These are phyloP conservation scores for Lucilia cuprina DNA, from an alignment of 1,140 invertebrate species.

Conservation along the genomic window DNA sequence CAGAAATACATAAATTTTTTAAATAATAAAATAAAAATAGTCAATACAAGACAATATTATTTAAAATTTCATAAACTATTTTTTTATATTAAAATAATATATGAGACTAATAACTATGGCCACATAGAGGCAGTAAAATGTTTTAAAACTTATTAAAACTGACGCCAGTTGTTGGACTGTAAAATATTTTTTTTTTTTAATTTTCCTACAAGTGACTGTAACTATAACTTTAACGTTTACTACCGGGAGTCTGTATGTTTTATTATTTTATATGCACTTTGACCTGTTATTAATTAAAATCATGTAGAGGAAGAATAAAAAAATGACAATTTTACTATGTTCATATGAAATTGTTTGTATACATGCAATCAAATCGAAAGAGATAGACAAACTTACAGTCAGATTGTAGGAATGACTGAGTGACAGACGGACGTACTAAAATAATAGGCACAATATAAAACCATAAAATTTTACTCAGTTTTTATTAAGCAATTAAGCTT, in stretches of 20 bases:
- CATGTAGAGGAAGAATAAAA: not conserved
- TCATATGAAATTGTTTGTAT: not conserved
- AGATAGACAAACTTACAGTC: not conserved
- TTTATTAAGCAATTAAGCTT: slow-evolving; percentile 15
- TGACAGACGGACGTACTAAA: not conserved
- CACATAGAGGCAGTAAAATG: not conserved
- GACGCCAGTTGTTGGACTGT: not conserved
- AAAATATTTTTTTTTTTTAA: not conserved
- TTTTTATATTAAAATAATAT: no score
- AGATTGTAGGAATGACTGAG: not conserved
- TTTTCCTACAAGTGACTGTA: not conserved
- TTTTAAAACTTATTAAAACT: not conserved
- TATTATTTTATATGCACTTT: not conserved
- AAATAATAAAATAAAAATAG: no score
- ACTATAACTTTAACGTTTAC: no score
- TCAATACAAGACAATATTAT: no score
- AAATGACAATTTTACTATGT: not conserved
- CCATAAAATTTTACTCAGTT: not conserved
- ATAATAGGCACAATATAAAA: not conserved
- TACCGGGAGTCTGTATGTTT: not conserved
- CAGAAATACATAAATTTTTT: no score
- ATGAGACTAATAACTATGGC: no score
- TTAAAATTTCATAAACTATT: no score
- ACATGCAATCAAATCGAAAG: not conserved
- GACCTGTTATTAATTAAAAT: slow-evolving; percentile 8